Evolutionary conservation across 2,113 vertebrate genomes (phyloP).

Genomic region (Sorex araneus): DNA sequence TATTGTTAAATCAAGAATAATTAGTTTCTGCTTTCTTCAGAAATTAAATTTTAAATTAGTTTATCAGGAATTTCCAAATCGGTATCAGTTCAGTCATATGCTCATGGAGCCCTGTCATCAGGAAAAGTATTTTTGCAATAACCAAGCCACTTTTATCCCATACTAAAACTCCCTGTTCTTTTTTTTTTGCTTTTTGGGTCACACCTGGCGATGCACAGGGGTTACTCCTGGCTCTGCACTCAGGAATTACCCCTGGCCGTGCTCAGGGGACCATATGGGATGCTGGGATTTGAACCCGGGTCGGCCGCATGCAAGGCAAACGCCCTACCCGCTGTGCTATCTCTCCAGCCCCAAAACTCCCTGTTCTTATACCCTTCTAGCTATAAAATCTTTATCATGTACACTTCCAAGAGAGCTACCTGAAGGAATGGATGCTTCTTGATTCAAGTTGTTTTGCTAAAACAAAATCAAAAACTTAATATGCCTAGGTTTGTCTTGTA

Average conservation of each 20-base stretch:
- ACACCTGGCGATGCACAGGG: no score
- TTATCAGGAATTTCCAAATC: not conserved
- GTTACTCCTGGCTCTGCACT: no score
- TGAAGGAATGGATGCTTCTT: no score
- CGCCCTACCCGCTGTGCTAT: no score
- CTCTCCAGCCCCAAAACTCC: no score
- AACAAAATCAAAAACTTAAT: not conserved
- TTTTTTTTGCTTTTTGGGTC: no score
- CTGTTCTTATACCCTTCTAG: not conserved
- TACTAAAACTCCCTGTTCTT: not conserved
- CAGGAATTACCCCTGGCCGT: no score
- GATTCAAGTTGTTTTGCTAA: not conserved
- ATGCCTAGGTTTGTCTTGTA: slow-evolving; percentile 31
- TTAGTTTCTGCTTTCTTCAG: not conserved
- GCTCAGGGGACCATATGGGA: no score
- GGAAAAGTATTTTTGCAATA: not conserved
- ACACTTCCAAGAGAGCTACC: no score
- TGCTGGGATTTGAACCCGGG: no score
- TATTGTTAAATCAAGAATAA: not conserved
- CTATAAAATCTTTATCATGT: not conserved
- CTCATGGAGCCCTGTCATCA: not conserved
- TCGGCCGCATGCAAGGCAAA: no score
- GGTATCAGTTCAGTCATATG: not conserved
- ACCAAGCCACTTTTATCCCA: not conserved
- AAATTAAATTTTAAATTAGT: not conserved